Evolutionary conservation across 2,797 vertebrate genomes (phyloP), one percentile per base, ranked within the genome.

Genomic region (Pristis pectinata): DNA sequence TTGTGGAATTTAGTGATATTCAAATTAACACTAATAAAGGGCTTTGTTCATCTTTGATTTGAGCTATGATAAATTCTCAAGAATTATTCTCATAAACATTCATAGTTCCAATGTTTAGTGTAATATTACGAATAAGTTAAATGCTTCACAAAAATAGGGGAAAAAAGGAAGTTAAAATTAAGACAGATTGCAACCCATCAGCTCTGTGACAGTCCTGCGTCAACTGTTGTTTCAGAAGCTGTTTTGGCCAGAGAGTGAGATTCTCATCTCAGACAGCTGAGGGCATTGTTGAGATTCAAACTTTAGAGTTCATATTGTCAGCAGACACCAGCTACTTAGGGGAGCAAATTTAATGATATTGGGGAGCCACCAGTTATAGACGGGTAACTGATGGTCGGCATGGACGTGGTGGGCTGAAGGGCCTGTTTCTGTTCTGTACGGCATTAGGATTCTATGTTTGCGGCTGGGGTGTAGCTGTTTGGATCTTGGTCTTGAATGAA

Each of bases 11-110:
- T 76, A 94, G 44, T 76, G 92, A 49, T 19, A 94, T n/a, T 72
- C 30, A 53, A 27, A 53, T 94, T 94, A 30, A 94, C 72, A 94
- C 13, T 76, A 74, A 94, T 94, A 67, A 34, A 49, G 70, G 41
- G 11, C 19, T 53, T 44, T 93, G 67, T 30, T 44, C 22, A 74
- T 49, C 8, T 44, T 94, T n/a, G 34, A 53, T 87, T 11, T 27
- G 4, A 56, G 83, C 19, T 77, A 94, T 8, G 10, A 76, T 76
- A 53, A 49, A 76, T 13, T 27, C 13, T 27, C 30, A 24, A 44
- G 67, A 93, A 44, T 94, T 94, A 74, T 76, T 94, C 7, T 53
- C 41, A 53, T 76, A 53, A 56, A n/a, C 7, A 53, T 94, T 76
- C 6, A 70, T 53, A 53, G 44, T 53, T 94, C 61, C 22, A 91